A percentile compares a stretch with the other conserved stretches of the same genome.
These are phyloP conservation scores for Onychorhynchus coronatus DNA, from an alignment of 2,113 vertebrate genomes.

Conservation along the genomic window DNA sequence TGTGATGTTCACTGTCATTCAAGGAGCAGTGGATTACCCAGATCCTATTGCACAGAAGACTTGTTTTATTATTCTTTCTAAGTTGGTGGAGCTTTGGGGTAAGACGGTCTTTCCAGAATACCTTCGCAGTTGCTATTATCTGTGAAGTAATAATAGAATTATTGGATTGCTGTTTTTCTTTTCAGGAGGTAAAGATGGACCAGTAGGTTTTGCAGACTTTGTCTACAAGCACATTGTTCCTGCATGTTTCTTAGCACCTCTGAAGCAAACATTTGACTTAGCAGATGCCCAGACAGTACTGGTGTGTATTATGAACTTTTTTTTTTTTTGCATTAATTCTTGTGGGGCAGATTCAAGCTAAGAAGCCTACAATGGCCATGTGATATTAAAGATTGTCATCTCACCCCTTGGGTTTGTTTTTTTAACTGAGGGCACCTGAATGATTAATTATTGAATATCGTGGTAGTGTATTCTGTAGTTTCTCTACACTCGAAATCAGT, in stretches of 20 bases:
- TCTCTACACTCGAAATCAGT: background rate
- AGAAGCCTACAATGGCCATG: background rate
- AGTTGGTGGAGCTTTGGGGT: constrained; percentile 94
- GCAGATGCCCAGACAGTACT: constrained; percentile 95
- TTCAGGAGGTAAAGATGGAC: constrained; percentile 93
- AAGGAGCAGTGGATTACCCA: constrained; percentile 95
- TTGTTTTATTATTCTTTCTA: constrained; percentile 95
- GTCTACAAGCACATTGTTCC: constrained; percentile 98
- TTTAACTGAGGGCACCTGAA: background rate
- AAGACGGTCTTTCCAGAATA: constrained; percentile 33
- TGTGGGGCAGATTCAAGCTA: background rate
- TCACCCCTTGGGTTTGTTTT: background rate
- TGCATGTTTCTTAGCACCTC: constrained; percentile 94
- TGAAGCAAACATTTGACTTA: constrained; percentile 95
- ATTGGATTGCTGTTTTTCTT: constrained; percentile 3
- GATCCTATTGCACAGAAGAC: constrained; percentile 97
- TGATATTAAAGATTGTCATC: background rate
- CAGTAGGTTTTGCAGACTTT: constrained; percentile 95
- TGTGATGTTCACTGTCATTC: constrained; percentile 92
- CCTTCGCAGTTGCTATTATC: background rate
- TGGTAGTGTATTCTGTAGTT: background rate
- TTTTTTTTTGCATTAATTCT: background rate
- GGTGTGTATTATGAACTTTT: constrained; percentile 70
- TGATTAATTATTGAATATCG: background rate
- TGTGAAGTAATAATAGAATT: background rate